Evolutionary conservation across 92 coral and sea anemone species (phyloP).

Genomic region (Scolanthus callimorphus): DNA sequence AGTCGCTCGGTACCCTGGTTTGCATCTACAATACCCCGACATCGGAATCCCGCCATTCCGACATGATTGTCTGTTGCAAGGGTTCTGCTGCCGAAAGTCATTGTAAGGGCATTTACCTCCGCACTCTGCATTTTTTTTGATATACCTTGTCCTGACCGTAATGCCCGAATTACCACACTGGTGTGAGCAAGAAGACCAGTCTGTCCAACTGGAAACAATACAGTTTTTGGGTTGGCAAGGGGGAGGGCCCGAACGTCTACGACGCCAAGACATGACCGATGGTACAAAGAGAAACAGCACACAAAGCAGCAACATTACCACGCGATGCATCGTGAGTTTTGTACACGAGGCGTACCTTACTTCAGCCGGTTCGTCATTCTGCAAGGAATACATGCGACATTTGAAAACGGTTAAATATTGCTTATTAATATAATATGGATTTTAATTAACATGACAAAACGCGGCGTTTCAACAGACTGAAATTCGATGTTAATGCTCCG

Average conservation of each 20-base stretch:
- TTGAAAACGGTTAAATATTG: too few relatives aligned
- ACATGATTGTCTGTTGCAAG: slow-evolving; percentile 76
- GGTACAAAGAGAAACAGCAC: background rate
- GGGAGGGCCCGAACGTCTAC: slow-evolving; percentile 29
- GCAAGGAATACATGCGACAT: too few relatives aligned
- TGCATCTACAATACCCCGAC: slow-evolving; percentile 59
- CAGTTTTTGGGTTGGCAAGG: slow-evolving; percentile 23
- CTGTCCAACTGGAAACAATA: slow-evolving; percentile 18
- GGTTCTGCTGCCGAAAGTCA: slow-evolving; percentile 29
- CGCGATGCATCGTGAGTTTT: too few relatives aligned
- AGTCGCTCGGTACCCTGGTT: slow-evolving; percentile 37
- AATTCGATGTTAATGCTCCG: too few relatives aligned
- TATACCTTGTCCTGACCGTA: slow-evolving; percentile 8
- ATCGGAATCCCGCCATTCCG: slow-evolving; percentile 68
- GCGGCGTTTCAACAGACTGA: too few relatives aligned
- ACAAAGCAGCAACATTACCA: too few relatives aligned
- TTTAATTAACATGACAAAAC: too few relatives aligned
- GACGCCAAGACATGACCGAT: slow-evolving; percentile 1
- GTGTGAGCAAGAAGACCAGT: slow-evolving; percentile 38
- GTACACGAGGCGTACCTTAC: too few relatives aligned
- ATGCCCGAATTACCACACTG: slow-evolving; percentile 48
- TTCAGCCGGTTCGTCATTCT: too few relatives aligned
- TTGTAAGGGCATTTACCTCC: slow-evolving; percentile 65
- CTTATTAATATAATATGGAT: too few relatives aligned
- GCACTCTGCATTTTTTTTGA: background rate